A percentile compares a stretch with the other conserved stretches of the same genome.
Conservation (phyloP, 2,888 invertebrate species). For the Pyrgus malvae region DNA sequence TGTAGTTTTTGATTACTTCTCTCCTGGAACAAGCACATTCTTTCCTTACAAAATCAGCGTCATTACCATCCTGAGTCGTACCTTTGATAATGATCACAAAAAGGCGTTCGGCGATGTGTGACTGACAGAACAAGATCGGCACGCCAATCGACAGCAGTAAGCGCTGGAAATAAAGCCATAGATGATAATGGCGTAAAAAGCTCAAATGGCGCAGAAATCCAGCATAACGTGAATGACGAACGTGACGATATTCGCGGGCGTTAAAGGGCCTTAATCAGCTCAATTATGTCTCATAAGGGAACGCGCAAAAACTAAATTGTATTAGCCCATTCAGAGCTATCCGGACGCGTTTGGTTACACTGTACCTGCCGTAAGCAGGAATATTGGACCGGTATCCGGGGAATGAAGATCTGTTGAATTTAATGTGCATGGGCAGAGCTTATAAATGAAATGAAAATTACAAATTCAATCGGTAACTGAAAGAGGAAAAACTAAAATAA, state of each 20-base stretch:
- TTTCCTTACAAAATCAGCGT: conserved; percentile 8
- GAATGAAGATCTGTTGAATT: conserved; percentile 8
- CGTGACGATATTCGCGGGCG: conserved; percentile 30
- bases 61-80: conserved; percentile 11
- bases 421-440: not conserved
- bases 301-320: conserved; percentile 24
- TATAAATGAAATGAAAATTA: not conserved
- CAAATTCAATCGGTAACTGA: not conserved
- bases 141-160: conserved; percentile 14
- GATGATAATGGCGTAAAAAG: conserved; percentile 31
- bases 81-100: conserved; percentile 9
- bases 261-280: conserved; percentile 27
- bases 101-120: conserved; percentile 12
- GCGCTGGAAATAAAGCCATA: conserved; percentile 30
- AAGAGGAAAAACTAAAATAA: too few relatives aligned
- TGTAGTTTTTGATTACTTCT: too few relatives aligned
- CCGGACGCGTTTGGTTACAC: conserved; percentile 6
- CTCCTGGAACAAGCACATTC: conserved; percentile 6
- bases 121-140: conserved; percentile 4
- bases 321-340: conserved; percentile 20
- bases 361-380: not conserved
- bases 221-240: conserved; percentile 26
- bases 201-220: conserved; percentile 21
- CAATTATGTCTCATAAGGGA: conserved; percentile 28
- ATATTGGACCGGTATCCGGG: conserved; percentile 11